phyloP scores from a whole-genome alignment of 1,140 invertebrate genomes.

The Pseudomyrmex pallidus region DNA sequence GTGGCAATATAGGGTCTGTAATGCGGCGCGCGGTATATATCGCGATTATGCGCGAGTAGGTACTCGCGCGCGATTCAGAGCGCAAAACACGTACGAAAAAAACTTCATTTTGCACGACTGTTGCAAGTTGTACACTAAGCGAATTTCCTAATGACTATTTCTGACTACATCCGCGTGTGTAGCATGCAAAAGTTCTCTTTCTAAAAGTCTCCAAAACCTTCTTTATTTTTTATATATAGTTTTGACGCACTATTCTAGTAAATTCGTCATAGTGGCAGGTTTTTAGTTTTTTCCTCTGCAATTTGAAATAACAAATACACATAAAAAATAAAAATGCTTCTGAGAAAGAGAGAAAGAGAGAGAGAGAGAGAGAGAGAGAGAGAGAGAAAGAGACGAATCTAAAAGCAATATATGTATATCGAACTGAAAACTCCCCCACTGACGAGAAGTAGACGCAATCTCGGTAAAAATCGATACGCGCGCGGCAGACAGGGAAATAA shows the following conservation, averaged over 20 bases:
- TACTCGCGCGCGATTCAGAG: not conserved
- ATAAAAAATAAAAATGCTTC: too few relatives aligned
- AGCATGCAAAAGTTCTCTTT: too few relatives aligned
- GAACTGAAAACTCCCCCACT: not conserved
- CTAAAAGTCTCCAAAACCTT: not conserved
- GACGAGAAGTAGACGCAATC: not conserved
- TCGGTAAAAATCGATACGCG: slow-evolving; percentile 2
- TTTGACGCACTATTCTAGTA: not conserved
- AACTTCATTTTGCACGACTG: slow-evolving; percentile 26
- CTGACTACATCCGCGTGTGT: too few relatives aligned
- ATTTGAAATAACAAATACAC: slow-evolving; percentile 8
- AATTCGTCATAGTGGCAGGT: not conserved
- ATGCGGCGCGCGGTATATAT: slow-evolving; percentile 1
- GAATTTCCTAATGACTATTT: too few relatives aligned
- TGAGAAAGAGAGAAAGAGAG: not conserved
- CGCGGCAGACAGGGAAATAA: slow-evolving; percentile 1
- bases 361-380: not conserved
- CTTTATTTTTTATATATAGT: not conserved
- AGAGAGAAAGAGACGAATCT: not conserved
- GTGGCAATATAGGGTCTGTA: slow-evolving; percentile 32
- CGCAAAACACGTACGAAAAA: slow-evolving; percentile 5
- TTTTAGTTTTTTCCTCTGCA: not conserved
- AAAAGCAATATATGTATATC: not conserved
- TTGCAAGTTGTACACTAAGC: not conserved
- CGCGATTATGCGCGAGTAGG: not conserved